These are phyloP conservation scores for Gymnothorax javanicus DNA, from an alignment of 2,797 vertebrate genomes.

Conservation along the genomic window DNA sequence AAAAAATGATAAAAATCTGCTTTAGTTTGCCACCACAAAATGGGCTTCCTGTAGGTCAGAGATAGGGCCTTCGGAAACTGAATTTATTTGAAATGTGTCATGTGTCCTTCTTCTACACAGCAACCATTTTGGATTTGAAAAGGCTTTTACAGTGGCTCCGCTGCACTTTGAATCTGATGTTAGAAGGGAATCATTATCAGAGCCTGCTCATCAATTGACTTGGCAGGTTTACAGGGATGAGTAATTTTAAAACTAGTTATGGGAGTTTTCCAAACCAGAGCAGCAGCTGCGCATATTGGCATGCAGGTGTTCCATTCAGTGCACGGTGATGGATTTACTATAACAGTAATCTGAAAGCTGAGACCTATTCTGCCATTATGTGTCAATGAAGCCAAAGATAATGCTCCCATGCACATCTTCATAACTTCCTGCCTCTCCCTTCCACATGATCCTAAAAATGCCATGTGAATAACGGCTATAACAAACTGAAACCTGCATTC, in stretches of 20 bases:
- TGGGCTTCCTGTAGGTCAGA: not conserved
- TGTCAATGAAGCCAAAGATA: constrained; percentile 17
- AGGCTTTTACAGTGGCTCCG: constrained; percentile 41
- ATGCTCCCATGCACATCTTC: not conserved
- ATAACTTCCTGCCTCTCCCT: not conserved
- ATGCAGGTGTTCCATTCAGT: constrained; percentile 4
- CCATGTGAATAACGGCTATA: not conserved
- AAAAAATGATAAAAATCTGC: not conserved
- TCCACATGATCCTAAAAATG: not conserved
- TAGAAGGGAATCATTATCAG: constrained; percentile 48
- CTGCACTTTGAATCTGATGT: constrained; percentile 44
- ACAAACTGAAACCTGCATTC: not conserved
- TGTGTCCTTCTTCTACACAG: not conserved
- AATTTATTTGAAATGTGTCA: constrained; percentile 16
- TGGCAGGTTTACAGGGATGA: constrained; percentile 48
- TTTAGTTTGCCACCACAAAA: not conserved
- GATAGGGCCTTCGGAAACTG: not conserved
- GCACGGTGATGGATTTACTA: constrained; percentile 11
- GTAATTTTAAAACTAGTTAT: constrained; percentile 48
- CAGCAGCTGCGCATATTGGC: constrained; percentile 11
- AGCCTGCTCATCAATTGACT: constrained; percentile 43
- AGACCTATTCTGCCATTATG: constrained; percentile 12
- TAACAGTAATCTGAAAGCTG: constrained; percentile 2
- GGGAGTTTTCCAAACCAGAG: constrained; percentile 34
- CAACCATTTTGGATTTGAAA: constrained; percentile 7